Conservation (phyloP, 2,888 invertebrate genomes). For the Apamea epomidion region DNA sequence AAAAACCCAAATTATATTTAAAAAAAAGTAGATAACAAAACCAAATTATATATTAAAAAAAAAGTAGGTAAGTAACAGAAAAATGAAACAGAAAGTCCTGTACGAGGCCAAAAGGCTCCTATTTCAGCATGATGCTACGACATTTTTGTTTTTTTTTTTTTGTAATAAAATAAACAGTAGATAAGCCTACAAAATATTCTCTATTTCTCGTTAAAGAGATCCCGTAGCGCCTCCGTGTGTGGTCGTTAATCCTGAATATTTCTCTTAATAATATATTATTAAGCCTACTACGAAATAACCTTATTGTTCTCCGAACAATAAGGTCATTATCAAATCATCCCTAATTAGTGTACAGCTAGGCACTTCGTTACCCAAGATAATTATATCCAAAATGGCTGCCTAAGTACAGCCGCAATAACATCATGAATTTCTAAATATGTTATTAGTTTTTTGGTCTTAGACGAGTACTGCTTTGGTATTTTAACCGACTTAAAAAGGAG, state of each 20-base stretch:
- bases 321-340: slow-evolving; percentile 25
- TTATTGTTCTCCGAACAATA: slow-evolving; percentile 40
- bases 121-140: too few species aligned
- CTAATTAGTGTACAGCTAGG: slow-evolving; percentile 30
- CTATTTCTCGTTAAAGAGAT: neutral
- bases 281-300: neutral
- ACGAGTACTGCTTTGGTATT: neutral
- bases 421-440: neutral
- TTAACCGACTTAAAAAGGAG: neutral
- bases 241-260: slow-evolving; percentile 6
- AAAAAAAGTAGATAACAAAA: too few species aligned
- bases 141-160: too few species aligned
- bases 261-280: slow-evolving; percentile 31
- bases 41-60: too few species aligned
- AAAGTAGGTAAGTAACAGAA: too few species aligned
- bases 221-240: neutral
- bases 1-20: too few species aligned
- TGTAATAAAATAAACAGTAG: neutral
- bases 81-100: too few species aligned
- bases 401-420: neutral
- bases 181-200: neutral
- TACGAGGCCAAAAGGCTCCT: too few species aligned
- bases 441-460: neutral
- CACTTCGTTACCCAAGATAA: slow-evolving; percentile 29
- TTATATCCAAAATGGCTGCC: slow-evolving; percentile 24